A percentile compares a stretch with the other conserved stretches of the same genome.
Conservation (phyloP, 2,797 vertebrate species). For the Halcyon smyrnensis region DNA sequence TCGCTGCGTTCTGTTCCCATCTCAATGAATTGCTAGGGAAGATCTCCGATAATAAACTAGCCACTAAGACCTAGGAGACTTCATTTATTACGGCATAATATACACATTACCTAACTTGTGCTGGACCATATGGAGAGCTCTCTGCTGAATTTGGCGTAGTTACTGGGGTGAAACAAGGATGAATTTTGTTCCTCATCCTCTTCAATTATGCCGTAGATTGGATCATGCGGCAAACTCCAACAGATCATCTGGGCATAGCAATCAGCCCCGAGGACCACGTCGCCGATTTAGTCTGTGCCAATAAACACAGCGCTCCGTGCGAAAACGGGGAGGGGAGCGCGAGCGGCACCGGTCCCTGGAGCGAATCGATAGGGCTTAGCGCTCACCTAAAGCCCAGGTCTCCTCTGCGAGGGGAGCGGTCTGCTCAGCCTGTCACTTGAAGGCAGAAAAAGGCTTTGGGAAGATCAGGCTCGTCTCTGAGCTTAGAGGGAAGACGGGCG, state of each 20-base stretch:
- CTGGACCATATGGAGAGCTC: constrained; percentile 77
- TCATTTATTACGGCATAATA: constrained; percentile 72
- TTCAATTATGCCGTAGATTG: constrained; percentile 63
- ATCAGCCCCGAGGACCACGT: constrained; percentile 60
- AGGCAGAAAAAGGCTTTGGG: neutral
- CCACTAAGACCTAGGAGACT: constrained; percentile 68
- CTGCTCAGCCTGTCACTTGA: neutral
- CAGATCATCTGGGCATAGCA: constrained; percentile 73
- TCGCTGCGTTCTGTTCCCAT: constrained; percentile 51
- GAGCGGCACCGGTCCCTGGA: neutral
- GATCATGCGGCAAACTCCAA: constrained; percentile 62
- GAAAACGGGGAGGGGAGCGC: neutral
- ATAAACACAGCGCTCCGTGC: neutral
- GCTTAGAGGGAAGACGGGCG: neutral
- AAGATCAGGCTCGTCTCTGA: neutral
- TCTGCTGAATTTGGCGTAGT: constrained; percentile 66
- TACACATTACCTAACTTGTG: constrained; percentile 69
- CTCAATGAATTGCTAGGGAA: constrained; percentile 54
- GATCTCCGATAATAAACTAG: constrained; percentile 65
- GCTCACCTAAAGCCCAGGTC: neutral
- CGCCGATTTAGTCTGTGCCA: constrained; percentile 24
- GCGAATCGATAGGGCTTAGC: neutral
- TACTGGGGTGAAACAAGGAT: constrained; percentile 69
- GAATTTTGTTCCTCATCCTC: constrained; percentile 68
- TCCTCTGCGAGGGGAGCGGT: neutral